These are phyloP conservation scores for Myotis lucifugus DNA, from an alignment of 2,113 vertebrate genomes.

Conservation along the genomic window DNA sequence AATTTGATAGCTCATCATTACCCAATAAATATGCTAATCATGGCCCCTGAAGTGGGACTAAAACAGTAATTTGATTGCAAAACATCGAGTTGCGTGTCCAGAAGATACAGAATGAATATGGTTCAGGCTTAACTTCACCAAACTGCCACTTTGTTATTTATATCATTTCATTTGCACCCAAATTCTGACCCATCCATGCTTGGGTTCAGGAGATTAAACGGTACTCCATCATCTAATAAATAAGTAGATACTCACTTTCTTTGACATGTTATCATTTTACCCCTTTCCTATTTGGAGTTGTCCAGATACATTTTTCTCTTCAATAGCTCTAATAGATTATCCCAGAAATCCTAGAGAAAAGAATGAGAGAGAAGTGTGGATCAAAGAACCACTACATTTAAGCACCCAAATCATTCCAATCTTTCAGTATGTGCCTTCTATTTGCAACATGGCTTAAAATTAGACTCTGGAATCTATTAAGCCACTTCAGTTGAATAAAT, in stretches of 20 bases:
- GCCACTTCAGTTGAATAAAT: not conserved
- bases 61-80: constrained; percentile 73
- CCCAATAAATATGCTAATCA: constrained; percentile 80
- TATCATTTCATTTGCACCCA: not conserved
- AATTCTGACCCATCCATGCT: not conserved
- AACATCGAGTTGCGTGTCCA: constrained; percentile 11
- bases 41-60: constrained; percentile 64
- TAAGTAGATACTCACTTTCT: not conserved
- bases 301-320: not conserved
- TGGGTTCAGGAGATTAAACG: not conserved
- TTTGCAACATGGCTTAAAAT: not conserved
- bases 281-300: not conserved
- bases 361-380: not conserved
- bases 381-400: not conserved
- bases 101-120: constrained; percentile 6
- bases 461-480: not conserved
- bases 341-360: constrained; percentile 3
- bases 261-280: not conserved
- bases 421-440: not conserved
- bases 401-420: not conserved
- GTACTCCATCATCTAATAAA: not conserved
- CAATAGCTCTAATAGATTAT: not conserved
- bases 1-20: constrained; percentile 79
- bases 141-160: constrained; percentile 32
- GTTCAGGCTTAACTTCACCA: constrained; percentile 20